Percentiles rank a stretch among this genome's conserved stretches.
phyloP scores from a whole-genome alignment of 2,888 invertebrate species.

The Brachyopa scutellaris region DNA sequence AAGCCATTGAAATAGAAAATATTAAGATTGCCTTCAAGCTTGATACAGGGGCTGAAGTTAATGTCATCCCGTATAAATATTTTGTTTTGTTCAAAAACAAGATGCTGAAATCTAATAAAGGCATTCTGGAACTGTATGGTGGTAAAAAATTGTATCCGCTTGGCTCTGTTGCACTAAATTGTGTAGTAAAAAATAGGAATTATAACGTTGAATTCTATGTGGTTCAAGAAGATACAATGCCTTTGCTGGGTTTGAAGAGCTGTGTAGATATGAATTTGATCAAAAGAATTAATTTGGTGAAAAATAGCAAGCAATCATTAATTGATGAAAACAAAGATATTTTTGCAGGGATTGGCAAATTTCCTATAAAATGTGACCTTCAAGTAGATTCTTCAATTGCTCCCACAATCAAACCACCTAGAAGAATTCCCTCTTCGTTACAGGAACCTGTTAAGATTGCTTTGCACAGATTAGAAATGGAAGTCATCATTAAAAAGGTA shows the following conservation, averaged over 20 bases:
- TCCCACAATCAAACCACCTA: too few species aligned
- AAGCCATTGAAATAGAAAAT: too few species aligned
- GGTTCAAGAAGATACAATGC: too few species aligned
- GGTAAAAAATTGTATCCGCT: conserved; percentile 2
- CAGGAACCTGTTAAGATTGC: neutral
- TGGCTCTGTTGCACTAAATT: conserved; percentile 1
- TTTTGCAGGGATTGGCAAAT: too few species aligned
- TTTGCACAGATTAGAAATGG: neutral
- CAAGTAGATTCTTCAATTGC: neutral
- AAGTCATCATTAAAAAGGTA: conserved; percentile 8
- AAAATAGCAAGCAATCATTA: too few species aligned
- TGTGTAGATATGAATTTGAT: too few species aligned
- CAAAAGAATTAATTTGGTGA: too few species aligned
- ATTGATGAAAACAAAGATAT: too few species aligned
- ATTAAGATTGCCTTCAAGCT: neutral
- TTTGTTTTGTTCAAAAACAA: neutral
- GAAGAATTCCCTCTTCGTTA: conserved; percentile 1
- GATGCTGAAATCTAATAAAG: neutral
- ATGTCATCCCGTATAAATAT: neutral
- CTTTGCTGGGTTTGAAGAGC: too few species aligned
- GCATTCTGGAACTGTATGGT: conserved; percentile 7
- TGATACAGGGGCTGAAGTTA: conserved; percentile 14
- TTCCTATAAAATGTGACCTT: conserved; percentile 2
- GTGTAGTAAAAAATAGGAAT: neutral
- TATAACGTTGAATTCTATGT: too few species aligned